phyloP scores from a whole-genome alignment of 2,888 invertebrate genomes.

The Leptopilina drosophilae region DNA sequence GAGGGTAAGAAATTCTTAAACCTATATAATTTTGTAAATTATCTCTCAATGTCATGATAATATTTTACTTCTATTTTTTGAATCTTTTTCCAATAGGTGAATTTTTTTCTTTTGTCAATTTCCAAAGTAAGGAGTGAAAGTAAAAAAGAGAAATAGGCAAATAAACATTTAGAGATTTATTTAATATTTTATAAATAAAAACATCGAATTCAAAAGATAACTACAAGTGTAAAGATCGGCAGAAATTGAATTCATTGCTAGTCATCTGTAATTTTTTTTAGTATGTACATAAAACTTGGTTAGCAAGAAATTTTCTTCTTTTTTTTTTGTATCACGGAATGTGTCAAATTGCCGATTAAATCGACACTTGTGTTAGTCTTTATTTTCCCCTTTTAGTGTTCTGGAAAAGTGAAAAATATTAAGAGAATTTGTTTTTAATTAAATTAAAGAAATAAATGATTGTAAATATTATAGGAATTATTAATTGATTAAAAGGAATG shows the following conservation, averaged over 20 bases:
- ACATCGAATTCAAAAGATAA: slow-evolving; percentile 64
- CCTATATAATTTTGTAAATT: no score
- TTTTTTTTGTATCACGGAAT: slow-evolving; percentile 67
- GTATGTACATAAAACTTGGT: slow-evolving; percentile 69
- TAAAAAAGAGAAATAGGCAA: background rate
- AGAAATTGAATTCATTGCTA: slow-evolving; percentile 56
- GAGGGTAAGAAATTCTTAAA: background rate
- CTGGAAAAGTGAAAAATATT: slow-evolving; percentile 61
- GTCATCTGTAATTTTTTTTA: slow-evolving; percentile 49
- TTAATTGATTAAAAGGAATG: background rate
- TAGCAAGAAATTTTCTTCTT: slow-evolving; percentile 61
- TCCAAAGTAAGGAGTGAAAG: background rate
- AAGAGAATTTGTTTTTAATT: background rate
- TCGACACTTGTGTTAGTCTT: slow-evolving; percentile 59
- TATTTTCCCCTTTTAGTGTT: slow-evolving; percentile 73
- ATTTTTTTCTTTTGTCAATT: no score
- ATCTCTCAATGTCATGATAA: no score
- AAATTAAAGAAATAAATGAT: no score
- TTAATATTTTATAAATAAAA: slow-evolving; percentile 59
- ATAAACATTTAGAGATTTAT: slow-evolving; percentile 46
- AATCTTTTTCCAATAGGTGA: background rate
- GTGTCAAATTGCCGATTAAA: slow-evolving; percentile 61
- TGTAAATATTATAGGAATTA: background rate
- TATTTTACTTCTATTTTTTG: background rate
- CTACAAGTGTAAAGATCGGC: slow-evolving; percentile 58